Percentiles rank a stretch among this genome's conserved stretches.
Conservation (phyloP, 2,797 vertebrate genomes). For the Neopelma chrysocephalum region DNA sequence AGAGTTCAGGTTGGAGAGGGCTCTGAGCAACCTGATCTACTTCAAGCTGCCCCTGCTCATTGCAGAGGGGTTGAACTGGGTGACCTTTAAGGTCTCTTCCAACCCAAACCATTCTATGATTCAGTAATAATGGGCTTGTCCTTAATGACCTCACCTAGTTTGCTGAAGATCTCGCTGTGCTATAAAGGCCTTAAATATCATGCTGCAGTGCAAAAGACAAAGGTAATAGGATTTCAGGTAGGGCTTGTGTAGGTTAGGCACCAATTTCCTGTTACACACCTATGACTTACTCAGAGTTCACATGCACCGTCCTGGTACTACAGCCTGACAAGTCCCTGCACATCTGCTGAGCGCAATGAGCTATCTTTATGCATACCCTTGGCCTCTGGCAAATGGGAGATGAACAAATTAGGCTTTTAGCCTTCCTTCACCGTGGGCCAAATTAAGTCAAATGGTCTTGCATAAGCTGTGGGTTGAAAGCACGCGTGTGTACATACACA, state of each 20-base stretch:
- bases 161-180: not conserved
- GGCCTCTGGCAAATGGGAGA: slow-evolving; percentile 24
- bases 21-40: not conserved
- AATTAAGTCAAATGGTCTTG: slow-evolving; percentile 29
- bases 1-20: not conserved
- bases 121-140: not conserved
- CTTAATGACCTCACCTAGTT: not conserved
- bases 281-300: not conserved
- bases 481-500: not conserved
- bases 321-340: slow-evolving; percentile 26
- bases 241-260: not conserved
- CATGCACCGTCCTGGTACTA: not conserved
- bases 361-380: slow-evolving; percentile 22
- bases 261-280: not conserved
- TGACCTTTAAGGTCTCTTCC: not conserved
- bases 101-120: not conserved
- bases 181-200: not conserved
- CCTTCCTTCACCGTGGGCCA: slow-evolving; percentile 30
- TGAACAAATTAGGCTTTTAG: slow-evolving; percentile 57
- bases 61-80: not conserved
- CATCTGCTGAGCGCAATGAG: not conserved
- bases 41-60: not conserved
- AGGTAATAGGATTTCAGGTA: not conserved
- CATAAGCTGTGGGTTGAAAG: slow-evolving; percentile 12
- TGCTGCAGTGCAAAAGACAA: not conserved